Evolutionary conservation across 2,797 vertebrate species (phyloP), one percentile per base, ranked within the genome.

Genomic region (Poeciliopsis paucimaculata): DNA sequence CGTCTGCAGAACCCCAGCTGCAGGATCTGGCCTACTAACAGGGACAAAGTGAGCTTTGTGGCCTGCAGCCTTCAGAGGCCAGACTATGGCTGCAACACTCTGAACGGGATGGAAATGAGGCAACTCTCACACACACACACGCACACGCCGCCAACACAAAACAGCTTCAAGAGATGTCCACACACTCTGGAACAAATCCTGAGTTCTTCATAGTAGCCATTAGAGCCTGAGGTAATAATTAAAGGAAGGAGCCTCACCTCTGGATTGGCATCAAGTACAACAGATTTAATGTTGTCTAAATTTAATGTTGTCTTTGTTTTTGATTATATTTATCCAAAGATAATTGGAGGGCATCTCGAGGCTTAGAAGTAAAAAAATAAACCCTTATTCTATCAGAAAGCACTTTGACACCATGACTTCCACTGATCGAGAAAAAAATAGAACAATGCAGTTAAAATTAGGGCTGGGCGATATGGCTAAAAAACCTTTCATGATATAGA

Each of bases 21-120:
- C 87, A 91, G 81, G 80, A 81, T 80, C 2, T 55, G 26, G 85
- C 89, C 87, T 81, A 78, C 82, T 79, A 49, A 83, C 91, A 46
- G 84, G 83, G 84, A 95, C 94, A 95, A 91, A 92, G 94, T 93
- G 87, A 77, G 90, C 93, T 93, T 94, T 95, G 93, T 95, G 84
- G 73, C 71, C 77, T 71, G 1, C 51, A 85, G 90, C 75, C 86
- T 76, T 53, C 79, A 89, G 83, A 84, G 87, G 84, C 90, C 85
- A 83, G 82, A 86, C 86, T 86, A 89, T 49, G 82, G 88, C 88
- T 85, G 93, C 91, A 92, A 90, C 90, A 87, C 76, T 2, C 84
- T 80, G 88, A 62, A 76, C 89, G 71, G 79, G 91, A 93, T 90
- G 93, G 91, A 93, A 94, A 94, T 93, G 89, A 93, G 88, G 78